Base-by-base conservation (phyloP, 2,888 invertebrate species). In the Idaea aversata region DNA sequence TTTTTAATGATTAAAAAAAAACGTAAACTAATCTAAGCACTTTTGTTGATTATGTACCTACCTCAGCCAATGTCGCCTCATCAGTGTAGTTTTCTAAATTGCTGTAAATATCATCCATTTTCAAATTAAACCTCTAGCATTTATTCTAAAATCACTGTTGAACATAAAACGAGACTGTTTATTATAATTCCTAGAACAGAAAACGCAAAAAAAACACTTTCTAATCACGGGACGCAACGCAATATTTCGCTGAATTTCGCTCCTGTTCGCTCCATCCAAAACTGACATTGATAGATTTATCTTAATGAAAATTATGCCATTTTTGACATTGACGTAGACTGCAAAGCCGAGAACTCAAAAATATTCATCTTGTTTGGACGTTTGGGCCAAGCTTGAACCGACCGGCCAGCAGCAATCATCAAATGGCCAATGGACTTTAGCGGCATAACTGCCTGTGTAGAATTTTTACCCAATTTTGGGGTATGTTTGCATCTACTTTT, bases 51-150 rank as follows among this genome's bases (percentile, higher is more conserved):
- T 68, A 58, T 61, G 25, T 25, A 25, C 67, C 62, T 85, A 91
- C 91, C 88, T 88, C 86, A 36, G 81, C 76, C 65, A 88, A 67
- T 63, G 78, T 76, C 65, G 82, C 78, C 35, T 83, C 83, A 58
- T 90, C 86, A 35, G 90, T 80, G 72, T 88, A 93, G 72, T 93
- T 91, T 36, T 88, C 86, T 67, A 93, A 82, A 75, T 91, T 79
- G 16, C 75, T 79, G 69, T 93, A 93, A 65, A 93, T 68, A 66
- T 80, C 83, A 59, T 89, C 89, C 91, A 91, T 91, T 34, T 36
- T 75, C 62, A 59, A 35, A 62, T 34, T 16, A 15, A 57, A 59
- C 10, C 47, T 47, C 7, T 47, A 47, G 47, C 47, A 47, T 13
- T 47, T 47, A 13, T 47, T 47, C 10, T 10, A 47, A 47, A 47